phyloP scores from a whole-genome alignment of 2,797 vertebrate genomes.

The Knipowitschia caucasica region DNA sequence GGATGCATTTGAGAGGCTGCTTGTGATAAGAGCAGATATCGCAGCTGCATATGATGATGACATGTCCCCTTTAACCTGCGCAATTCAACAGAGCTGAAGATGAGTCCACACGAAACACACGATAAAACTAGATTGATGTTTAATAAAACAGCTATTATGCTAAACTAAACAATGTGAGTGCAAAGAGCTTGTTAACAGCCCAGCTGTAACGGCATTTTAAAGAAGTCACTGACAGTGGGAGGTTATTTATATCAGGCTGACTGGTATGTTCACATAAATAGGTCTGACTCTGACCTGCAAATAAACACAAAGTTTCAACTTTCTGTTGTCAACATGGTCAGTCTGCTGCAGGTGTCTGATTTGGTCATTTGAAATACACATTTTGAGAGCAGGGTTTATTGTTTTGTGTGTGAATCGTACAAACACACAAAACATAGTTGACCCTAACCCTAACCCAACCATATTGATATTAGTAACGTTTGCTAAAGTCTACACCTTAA shows the following conservation, averaged over 20 bases:
- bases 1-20: slow-evolving; percentile 17
- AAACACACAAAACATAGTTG: no score
- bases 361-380: background rate
- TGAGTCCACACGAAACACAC: background rate
- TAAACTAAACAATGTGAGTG: background rate
- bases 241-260: slow-evolving; percentile 65
- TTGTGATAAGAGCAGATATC: slow-evolving; percentile 54
- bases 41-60: slow-evolving; percentile 68
- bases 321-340: slow-evolving; percentile 29
- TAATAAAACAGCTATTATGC: background rate
- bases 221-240: slow-evolving; percentile 31
- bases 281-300: slow-evolving; percentile 52
- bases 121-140: no score
- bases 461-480: no score
- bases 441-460: no score
- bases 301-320: slow-evolving; percentile 35
- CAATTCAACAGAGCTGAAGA: slow-evolving; percentile 10
- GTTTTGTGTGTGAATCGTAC: no score
- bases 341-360: background rate
- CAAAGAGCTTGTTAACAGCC: slow-evolving; percentile 6
- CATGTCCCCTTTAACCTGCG: slow-evolving; percentile 43
- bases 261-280: slow-evolving; percentile 69
- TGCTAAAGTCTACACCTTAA: no score
- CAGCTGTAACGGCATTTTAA: slow-evolving; percentile 55
- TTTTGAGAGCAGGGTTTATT: background rate